phyloP scores from a whole-genome alignment of 92 coral and sea anemone species.

The Montipora capitata region DNA sequence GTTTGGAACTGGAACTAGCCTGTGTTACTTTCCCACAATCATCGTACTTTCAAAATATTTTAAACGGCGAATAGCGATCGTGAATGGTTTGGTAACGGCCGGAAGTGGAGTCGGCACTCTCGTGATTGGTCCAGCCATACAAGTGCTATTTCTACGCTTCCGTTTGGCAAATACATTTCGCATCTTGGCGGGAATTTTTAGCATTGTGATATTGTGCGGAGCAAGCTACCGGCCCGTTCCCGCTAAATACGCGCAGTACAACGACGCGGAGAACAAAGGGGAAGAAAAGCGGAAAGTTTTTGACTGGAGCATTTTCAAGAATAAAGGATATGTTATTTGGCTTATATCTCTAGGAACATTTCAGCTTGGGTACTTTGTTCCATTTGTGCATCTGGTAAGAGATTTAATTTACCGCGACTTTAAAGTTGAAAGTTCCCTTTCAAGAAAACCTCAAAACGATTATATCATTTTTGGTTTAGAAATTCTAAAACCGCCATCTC shows the following conservation, averaged over 20 bases:
- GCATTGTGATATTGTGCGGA: slow-evolving; percentile 75
- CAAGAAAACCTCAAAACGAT: no score
- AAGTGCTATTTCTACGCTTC: slow-evolving; percentile 59
- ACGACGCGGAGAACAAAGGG: slow-evolving; percentile 17
- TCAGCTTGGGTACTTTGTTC: slow-evolving; percentile 95
- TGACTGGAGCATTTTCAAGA: slow-evolving; percentile 89
- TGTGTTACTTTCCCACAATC: slow-evolving; percentile 91
- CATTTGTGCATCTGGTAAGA: slow-evolving; percentile 97
- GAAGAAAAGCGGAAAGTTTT: slow-evolving; percentile 67
- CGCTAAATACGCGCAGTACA: slow-evolving; percentile 53
- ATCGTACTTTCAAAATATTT: slow-evolving; percentile 89
- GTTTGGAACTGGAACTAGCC: slow-evolving; percentile 94
- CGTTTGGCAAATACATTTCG: slow-evolving; percentile 81
- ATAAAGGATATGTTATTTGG: slow-evolving; percentile 90
- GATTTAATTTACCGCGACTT: not conserved
- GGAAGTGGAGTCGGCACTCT: slow-evolving; percentile 95
- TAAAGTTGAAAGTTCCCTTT: not conserved
- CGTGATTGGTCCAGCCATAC: slow-evolving; percentile 80
- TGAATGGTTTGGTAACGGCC: slow-evolving; percentile 89
- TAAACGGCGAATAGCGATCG: slow-evolving; percentile 86
- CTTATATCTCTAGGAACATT: slow-evolving; percentile 80
- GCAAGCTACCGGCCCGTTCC: slow-evolving; percentile 84
- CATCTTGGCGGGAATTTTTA: slow-evolving; percentile 76
- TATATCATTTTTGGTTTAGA: no score
- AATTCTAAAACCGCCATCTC: no score